phyloP scores from a whole-genome alignment of 2,888 invertebrate genomes.

The Drosophila maculinotata region DNA sequence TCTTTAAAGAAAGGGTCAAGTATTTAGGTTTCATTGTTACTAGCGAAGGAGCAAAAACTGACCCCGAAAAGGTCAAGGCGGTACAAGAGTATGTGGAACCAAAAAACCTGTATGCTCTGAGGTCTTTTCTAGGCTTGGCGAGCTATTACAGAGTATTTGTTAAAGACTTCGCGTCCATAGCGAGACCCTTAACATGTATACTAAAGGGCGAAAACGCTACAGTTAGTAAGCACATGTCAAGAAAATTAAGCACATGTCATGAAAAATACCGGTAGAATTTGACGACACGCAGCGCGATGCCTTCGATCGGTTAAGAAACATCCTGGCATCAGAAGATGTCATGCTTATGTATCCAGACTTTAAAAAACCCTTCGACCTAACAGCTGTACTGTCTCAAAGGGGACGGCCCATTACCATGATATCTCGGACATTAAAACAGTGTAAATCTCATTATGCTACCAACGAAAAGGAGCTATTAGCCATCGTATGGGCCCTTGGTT shows the following conservation, averaged over 20 bases:
- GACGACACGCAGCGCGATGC: not conserved
- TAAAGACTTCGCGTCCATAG: conserved; percentile 4
- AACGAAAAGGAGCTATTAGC: not conserved
- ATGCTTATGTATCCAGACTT: conserved; percentile 6
- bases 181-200: conserved; percentile 5
- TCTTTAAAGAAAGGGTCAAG: conserved; percentile 6
- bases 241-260: conserved; percentile 1
- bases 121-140: conserved; percentile 3
- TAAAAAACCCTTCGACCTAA: not conserved
- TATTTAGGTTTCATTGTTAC: not conserved
- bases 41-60: not conserved
- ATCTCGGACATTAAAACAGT: not conserved
- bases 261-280: not conserved
- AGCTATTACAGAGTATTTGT: conserved; percentile 6
- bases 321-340: conserved; percentile 10
- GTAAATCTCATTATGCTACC: conserved; percentile 5
- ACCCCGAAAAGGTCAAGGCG: not conserved
- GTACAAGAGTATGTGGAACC: conserved; percentile 4
- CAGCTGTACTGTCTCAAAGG: not conserved
- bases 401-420: conserved; percentile 8
- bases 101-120: not conserved
- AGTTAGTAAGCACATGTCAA: conserved; percentile 4
- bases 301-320: not conserved
- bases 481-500: not conserved
- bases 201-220: conserved; percentile 6